Evolutionary conservation across 2,888 invertebrate species (phyloP).

Genomic region (Anagyrus pseudococci): DNA sequence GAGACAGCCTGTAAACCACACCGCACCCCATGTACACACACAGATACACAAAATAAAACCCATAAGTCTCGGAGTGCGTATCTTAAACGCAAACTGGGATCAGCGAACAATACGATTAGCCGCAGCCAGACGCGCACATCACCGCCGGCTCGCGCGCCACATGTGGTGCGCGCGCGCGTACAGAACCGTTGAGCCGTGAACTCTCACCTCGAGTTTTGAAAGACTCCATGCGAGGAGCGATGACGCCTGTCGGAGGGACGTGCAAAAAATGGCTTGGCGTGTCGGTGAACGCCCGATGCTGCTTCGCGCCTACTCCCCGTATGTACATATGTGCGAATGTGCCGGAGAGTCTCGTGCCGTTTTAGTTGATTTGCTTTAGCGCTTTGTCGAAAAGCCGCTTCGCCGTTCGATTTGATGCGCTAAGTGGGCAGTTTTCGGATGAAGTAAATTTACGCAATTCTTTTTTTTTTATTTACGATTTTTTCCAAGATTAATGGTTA

Average conservation of each 20-base stretch:
- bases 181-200: conserved; percentile 34
- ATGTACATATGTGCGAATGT: not conserved
- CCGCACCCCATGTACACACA: no score
- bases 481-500: no score
- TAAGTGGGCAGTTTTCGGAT: no score
- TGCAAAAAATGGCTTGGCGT: not conserved
- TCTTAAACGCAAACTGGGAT: not conserved
- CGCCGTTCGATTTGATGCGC: no score
- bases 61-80: not conserved
- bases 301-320: not conserved
- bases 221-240: conserved; percentile 22
- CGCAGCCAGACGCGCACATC: conserved; percentile 6
- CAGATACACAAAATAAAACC: not conserved
- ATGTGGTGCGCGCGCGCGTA: conserved; percentile 4
- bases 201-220: conserved; percentile 38
- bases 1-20: no score
- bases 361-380: no score
- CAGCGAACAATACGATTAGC: conserved; percentile 33
- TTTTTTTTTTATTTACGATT: no score
- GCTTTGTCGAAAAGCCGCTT: no score
- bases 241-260: no score
- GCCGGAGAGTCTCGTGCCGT: no score
- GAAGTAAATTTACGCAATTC: no score
- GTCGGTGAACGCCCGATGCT: not conserved
- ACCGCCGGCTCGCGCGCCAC: no score